Evolutionary conservation across 2,113 vertebrate species (phyloP), one percentile per base, ranked within the genome.

Genomic region (Ceyx melanurus): DNA sequence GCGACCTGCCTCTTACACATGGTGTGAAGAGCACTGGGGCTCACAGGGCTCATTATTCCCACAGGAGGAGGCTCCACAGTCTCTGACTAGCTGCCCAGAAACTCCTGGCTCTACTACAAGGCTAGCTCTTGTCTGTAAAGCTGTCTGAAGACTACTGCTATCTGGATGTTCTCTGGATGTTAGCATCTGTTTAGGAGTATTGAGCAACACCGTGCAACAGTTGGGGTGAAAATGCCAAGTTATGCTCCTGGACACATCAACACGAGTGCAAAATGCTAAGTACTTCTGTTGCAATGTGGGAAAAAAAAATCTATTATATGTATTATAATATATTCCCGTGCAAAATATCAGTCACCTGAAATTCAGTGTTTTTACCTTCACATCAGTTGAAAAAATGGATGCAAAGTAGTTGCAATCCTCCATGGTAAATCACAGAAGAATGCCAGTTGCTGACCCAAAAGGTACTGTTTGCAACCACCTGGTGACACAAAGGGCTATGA

Each of bases 81-180:
- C 75, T 95, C 67, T 64, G 0, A 67, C 60, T 86, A 72, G 43
- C 92, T 94, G 92, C 84, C 87, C 91, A 96, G 75, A 96, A 96
- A 93, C 54, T 73, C 77, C 94, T 96, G 92, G 89, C 84, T 81
- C 53, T 87, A 90, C 89, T 88, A 83, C 76, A 93, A 93, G 92
- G 92, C 67, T 79, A 89, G 79, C 90, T 77, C 56, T 86, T 90
- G 88, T 96, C 96, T 86, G 68, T 80, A 82, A 89, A 74, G 75
- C 93, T 93, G 93, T 95, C 90, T 96, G 82, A 95, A 94, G 94
- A 95, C 94, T 94, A 95, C 95, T 96, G 92, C 90, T 95, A 91
- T 79, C 60, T 95, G 85, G 60, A 94, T 74, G 60, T 67, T 94
- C 46, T 35, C 88, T 89, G 90, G 66, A 79, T 21, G 3, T 65